Conservation (phyloP, 2,888 invertebrate species). For the Metalampra italica region DNA sequence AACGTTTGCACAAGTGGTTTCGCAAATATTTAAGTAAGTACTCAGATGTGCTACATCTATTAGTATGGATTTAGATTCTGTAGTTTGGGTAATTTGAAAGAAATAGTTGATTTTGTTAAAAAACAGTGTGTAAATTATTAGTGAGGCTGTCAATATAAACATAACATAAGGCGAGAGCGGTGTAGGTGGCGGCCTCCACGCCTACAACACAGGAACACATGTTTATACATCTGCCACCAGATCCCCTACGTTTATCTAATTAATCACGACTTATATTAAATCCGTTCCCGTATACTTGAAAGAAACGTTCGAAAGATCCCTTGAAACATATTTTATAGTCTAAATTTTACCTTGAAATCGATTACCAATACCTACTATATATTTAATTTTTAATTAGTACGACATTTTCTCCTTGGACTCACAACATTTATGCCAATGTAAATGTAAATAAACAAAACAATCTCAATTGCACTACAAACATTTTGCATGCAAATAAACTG, state of each 20-base stretch:
- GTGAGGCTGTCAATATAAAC: slow-evolving; percentile 47
- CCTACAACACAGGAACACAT: slow-evolving; percentile 62
- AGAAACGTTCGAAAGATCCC: neutral
- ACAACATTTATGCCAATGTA: neutral
- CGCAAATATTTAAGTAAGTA: too few relatives aligned
- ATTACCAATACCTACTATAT: neutral
- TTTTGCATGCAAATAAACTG: slow-evolving; percentile 28
- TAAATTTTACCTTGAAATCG: neutral
- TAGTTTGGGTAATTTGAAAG: slow-evolving; percentile 1
- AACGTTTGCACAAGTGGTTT: too few relatives aligned
- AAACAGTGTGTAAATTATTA: slow-evolving; percentile 36
- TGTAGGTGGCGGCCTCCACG: slow-evolving; percentile 60
- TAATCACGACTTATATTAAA: slow-evolving; percentile 18
- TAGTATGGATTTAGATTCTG: too few relatives aligned
- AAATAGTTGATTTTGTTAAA: slow-evolving; percentile 37
- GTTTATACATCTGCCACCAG: slow-evolving; percentile 55
- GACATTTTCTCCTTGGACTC: neutral
- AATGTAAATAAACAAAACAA: slow-evolving; percentile 14
- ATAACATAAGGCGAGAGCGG: slow-evolving; percentile 32
- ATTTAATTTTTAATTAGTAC: neutral
- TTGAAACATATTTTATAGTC: slow-evolving; percentile 1
- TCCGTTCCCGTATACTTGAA: slow-evolving; percentile 3
- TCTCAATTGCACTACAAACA: slow-evolving; percentile 22
- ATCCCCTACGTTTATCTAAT: slow-evolving; percentile 40
- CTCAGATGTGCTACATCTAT: too few relatives aligned